These are phyloP conservation scores for Drosophila azteca DNA, from an alignment of 1,140 invertebrate species.

Conservation along the genomic window DNA sequence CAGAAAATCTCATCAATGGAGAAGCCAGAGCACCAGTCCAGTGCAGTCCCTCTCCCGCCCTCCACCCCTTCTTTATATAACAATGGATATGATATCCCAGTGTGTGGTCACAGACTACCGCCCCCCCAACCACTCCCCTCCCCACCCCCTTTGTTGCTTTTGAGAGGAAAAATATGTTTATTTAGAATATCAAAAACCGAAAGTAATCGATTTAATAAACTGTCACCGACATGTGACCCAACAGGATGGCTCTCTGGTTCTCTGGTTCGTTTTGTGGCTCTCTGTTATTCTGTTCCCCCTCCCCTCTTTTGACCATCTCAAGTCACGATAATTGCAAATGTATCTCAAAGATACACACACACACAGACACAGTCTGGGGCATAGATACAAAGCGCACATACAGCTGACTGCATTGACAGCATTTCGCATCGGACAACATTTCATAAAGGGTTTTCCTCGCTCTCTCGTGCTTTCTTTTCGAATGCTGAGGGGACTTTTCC, in stretches of 20 bases:
- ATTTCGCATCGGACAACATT: conserved; percentile 62
- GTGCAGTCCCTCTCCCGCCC: no score
- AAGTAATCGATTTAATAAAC: conserved; percentile 83
- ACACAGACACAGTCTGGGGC: conserved; percentile 19
- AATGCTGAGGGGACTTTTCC: no score
- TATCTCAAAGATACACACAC: conserved; percentile 73
- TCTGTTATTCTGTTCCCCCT: conserved; percentile 4
- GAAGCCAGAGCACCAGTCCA: not conserved
- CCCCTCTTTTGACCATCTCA: conserved; percentile 51
- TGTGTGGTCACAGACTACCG: conserved; percentile 52
- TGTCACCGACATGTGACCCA: conserved; percentile 80
- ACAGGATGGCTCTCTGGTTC: conserved; percentile 1
- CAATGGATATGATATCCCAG: conserved; percentile 22
- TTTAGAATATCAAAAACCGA: conserved; percentile 83
- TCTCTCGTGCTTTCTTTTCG: not conserved
- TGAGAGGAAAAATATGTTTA: conserved; percentile 72
- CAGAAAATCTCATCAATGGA: conserved; percentile 50
- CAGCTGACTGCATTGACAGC: conserved; percentile 60
- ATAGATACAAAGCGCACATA: conserved; percentile 28
- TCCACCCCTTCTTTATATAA: not conserved
- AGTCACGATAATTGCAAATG: conserved; percentile 83
- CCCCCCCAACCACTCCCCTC: not conserved
- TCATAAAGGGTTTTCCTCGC: conserved; percentile 66
- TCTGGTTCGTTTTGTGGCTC: not conserved
- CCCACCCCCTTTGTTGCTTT: not conserved